Evolutionary conservation across 2,113 vertebrate species (phyloP), one percentile per base, ranked within the genome.

Genomic region (Orycteropus afer): DNA sequence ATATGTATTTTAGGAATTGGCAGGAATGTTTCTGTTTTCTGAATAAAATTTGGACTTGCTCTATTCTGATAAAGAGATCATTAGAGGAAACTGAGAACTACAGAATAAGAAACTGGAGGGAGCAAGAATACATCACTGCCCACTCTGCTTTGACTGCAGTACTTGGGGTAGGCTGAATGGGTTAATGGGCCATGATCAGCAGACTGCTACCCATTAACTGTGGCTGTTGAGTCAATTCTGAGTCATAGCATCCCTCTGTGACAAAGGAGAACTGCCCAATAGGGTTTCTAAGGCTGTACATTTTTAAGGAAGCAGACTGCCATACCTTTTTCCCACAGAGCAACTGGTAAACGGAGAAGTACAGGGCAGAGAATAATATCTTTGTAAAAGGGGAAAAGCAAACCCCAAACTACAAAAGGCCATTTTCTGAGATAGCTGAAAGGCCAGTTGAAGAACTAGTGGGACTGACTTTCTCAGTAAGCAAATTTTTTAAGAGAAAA

Each of bases 401-500:
- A 88, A 20, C 77, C 25, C 53, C 55, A 91, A 93, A 57, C 17
- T 15, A 14, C 47, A 79, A 83, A 32, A n/a, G 65, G 40, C 59
- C 13, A 7, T 63, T 89, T 81, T 74, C 3, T 63, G 49, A 94
- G 18, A 53, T 83, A 37, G 32, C 32, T 91, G 29, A 61, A 77
- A 89, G 59, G 42, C 40, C 32, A 89, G 34, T 3, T 0, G 51
- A 96, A 91, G 45, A 63, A 86, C 4, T 3, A 15, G 65, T 23
- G 45, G n/a, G 57, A 71, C 23, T 65, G 27, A 77, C 34, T 89
- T 85, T 77, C 57, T 92, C 63, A 86, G 29, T 63, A 45, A 84
- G 63, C 12, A 87, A 73, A 49, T 67, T 90, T 77, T 95, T 77
- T 18, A 76, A 53, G n/a, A 90, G 18, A 81, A 22, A 80, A 73